Percentiles rank a stretch among this genome's conserved stretches.
Evolutionary conservation across 2,797 vertebrate species (phyloP).

Genomic region (Sylvilagus floridanus): DNA sequence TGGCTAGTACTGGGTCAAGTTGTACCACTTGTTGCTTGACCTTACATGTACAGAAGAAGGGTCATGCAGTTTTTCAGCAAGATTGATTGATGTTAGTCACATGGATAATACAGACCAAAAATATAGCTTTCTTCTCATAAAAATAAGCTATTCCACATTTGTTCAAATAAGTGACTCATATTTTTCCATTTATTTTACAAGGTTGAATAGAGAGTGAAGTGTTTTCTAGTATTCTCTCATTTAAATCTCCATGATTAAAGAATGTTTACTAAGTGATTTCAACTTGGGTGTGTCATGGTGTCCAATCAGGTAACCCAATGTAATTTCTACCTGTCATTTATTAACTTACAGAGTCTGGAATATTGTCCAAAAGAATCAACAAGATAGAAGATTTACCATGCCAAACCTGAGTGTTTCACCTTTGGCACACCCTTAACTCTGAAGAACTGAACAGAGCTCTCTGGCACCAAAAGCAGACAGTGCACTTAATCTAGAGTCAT

Average conservation of each 20-base stretch:
- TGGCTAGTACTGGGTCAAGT: not conserved
- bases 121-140: constrained; percentile 11
- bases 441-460: too few species aligned
- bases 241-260: not conserved
- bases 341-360: not conserved
- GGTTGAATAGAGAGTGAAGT: not conserved
- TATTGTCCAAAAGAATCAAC: not conserved
- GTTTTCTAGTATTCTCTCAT: not conserved
- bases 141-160: not conserved
- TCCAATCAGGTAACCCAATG: not conserved
- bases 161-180: not conserved
- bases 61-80: not conserved
- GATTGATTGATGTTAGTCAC: not conserved
- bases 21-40: not conserved
- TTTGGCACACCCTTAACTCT: too few species aligned
- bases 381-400: not conserved
- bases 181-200: not conserved
- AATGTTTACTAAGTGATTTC: not conserved
- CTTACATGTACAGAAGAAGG: not conserved
- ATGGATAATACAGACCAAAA: not conserved
- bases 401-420: too few species aligned
- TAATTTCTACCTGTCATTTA: not conserved
- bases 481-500: too few species aligned
- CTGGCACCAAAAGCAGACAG: too few species aligned
- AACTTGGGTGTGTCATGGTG: not conserved